phyloP scores from a whole-genome alignment of 1,140 invertebrate genomes.

The Vanessa atalanta region DNA sequence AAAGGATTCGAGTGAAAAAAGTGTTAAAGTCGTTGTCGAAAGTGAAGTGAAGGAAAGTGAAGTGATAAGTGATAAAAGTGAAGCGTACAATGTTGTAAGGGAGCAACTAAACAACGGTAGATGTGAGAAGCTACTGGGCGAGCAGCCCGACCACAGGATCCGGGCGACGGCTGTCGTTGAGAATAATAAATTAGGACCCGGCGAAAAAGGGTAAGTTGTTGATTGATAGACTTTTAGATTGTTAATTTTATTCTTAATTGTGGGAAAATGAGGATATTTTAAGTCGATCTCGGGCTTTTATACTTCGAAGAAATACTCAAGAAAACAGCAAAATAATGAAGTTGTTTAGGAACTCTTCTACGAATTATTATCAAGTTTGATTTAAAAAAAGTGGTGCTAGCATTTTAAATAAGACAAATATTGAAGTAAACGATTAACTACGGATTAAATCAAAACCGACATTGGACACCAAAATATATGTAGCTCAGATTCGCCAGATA shows the following conservation, averaged over 20 bases:
- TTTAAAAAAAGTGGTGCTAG: too few species aligned
- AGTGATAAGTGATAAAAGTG: conserved; percentile 69
- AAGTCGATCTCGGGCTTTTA: background rate
- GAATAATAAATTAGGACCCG: conserved; percentile 79
- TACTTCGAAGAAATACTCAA: too few species aligned
- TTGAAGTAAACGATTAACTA: too few species aligned
- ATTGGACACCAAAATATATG: too few species aligned
- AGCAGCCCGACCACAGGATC: conserved; percentile 82
- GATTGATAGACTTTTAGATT: conserved; percentile 6
- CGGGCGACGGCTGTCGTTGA: conserved; percentile 81
- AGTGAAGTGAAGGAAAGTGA: conserved; percentile 63
- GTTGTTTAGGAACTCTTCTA: too few species aligned
- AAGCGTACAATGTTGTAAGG: conserved; percentile 66
- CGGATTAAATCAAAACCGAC: too few species aligned
- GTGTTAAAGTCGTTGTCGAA: conserved; percentile 56
- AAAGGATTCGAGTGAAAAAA: conserved; percentile 69
- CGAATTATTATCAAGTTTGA: too few species aligned
- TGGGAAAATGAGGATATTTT: background rate
- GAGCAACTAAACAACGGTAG: conserved; percentile 83
- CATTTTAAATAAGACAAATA: too few species aligned
- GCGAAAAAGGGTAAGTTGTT: conserved; percentile 80
- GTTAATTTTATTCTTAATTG: background rate
- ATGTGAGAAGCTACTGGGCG: conserved; percentile 87
- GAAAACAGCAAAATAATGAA: too few species aligned
- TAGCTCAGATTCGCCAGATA: too few species aligned